Conservation (phyloP, 92 coral and sea anemone species). For the Bergia puertoricense region DNA sequence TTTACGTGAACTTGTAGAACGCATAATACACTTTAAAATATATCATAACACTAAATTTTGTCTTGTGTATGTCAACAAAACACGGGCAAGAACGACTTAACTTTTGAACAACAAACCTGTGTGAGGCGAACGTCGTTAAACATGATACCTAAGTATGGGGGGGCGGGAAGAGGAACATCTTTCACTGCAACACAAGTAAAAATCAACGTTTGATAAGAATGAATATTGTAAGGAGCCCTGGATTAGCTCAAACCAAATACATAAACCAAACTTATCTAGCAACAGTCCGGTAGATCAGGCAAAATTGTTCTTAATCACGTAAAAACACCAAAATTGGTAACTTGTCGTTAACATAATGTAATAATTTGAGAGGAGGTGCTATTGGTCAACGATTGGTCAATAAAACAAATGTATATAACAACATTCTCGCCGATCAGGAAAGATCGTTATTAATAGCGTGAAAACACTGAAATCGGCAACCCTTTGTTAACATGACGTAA, state of each 20-base stretch:
- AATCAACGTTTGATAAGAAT: background rate
- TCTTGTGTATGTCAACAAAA: background rate
- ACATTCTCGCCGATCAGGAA: too few relatives aligned
- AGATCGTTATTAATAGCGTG: too few relatives aligned
- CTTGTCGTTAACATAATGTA: too few relatives aligned
- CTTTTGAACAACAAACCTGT: conserved; percentile 21
- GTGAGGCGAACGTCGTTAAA: conserved; percentile 14
- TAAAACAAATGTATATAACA: too few relatives aligned
- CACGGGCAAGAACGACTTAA: background rate
- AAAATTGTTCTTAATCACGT: too few relatives aligned
- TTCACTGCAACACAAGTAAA: conserved; percentile 29
- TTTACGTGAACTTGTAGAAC: background rate
- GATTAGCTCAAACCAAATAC: background rate
- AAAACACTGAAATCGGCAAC: too few relatives aligned
- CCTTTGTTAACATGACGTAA: too few relatives aligned
- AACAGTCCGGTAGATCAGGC: too few relatives aligned
- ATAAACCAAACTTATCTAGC: background rate
- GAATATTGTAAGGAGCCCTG: background rate
- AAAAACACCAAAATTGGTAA: too few relatives aligned
- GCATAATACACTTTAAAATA: background rate
- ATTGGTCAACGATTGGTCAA: too few relatives aligned
- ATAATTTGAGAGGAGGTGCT: too few relatives aligned
- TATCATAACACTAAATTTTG: too few relatives aligned
- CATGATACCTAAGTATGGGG: conserved; percentile 22
- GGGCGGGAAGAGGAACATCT: conserved; percentile 2